These are phyloP conservation scores for Sycobia sp. DNA, from an alignment of 1,140 invertebrate species.

Conservation along the genomic window DNA sequence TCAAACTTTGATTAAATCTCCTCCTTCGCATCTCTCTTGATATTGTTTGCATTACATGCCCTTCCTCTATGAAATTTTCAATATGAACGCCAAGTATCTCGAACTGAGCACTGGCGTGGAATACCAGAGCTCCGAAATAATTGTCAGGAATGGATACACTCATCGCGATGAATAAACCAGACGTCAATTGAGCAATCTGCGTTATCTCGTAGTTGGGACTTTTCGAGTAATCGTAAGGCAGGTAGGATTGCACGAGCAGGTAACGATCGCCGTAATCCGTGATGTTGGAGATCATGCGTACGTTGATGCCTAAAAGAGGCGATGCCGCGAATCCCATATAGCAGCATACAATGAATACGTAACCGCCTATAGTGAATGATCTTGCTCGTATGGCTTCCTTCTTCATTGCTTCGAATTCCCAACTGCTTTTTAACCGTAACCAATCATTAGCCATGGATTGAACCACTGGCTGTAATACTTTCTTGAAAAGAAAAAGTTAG, in stretches of 20 bases:
- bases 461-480: constrained; percentile 15
- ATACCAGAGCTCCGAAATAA: constrained; percentile 13
- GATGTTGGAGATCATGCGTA: constrained; percentile 4
- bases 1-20: not conserved
- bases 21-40: not conserved
- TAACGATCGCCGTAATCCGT: constrained; percentile 6
- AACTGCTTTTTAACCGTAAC: not conserved
- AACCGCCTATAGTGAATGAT: not conserved
- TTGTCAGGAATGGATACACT: constrained; percentile 9
- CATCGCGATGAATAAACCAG: constrained; percentile 1
- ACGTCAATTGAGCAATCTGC: not conserved
- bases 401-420: constrained; percentile 7
- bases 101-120: constrained; percentile 16
- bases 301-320: not conserved
- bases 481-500: not conserved
- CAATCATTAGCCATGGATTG: constrained; percentile 7
- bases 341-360: not conserved
- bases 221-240: constrained; percentile 13
- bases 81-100: not conserved
- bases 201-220: constrained; percentile 7
- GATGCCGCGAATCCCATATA: not conserved
- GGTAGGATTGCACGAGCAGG: constrained; percentile 3
- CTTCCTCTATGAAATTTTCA: not conserved
- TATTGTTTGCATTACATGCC: not conserved
- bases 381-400: not conserved